phyloP scores from a whole-genome alignment of 1,140 invertebrate species.

The Rhopalosiphum padi region DNA sequence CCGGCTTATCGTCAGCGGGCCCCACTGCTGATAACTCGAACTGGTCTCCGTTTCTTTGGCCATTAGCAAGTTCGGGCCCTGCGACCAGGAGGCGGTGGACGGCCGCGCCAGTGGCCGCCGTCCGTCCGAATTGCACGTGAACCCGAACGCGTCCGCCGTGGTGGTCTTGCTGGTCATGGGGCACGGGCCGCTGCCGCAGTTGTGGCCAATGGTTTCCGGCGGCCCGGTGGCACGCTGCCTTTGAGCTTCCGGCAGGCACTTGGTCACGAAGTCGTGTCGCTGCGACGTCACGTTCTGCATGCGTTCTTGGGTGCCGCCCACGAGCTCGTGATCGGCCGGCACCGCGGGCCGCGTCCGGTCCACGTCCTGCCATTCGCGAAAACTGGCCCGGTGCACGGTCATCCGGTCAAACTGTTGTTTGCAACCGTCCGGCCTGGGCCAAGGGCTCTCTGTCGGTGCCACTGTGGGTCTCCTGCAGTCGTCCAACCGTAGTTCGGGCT shows the following conservation, averaged over 20 bases:
- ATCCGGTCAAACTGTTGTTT: not conserved
- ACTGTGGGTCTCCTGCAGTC: not conserved
- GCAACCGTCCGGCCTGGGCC: not conserved
- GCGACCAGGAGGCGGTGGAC: not conserved
- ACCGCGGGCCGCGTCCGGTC: not conserved
- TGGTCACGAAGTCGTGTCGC: conserved; percentile 4
- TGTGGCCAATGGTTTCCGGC: not conserved
- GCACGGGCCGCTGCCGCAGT: not conserved
- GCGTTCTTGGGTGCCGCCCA: not conserved
- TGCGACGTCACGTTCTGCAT: conserved; percentile 28
- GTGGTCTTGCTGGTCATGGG: not conserved
- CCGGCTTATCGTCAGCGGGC: not conserved
- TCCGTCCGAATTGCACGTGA: not conserved
- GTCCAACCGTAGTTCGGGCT: not conserved
- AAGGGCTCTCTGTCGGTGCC: not conserved
- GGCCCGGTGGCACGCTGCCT: no score
- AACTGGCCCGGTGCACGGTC: conserved; percentile 14
- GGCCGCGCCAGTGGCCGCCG: not conserved
- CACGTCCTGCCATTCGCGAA: not conserved
- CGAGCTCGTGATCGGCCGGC: not conserved
- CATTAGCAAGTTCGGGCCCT: not conserved
- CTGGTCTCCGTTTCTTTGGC: not conserved
- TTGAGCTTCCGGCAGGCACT: not conserved
- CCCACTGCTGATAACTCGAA: not conserved
- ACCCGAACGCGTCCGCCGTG: not conserved